Evolutionary conservation across 2,113 vertebrate species (phyloP), one percentile per base, ranked within the genome.

Genomic region (Centropus unirufus): DNA sequence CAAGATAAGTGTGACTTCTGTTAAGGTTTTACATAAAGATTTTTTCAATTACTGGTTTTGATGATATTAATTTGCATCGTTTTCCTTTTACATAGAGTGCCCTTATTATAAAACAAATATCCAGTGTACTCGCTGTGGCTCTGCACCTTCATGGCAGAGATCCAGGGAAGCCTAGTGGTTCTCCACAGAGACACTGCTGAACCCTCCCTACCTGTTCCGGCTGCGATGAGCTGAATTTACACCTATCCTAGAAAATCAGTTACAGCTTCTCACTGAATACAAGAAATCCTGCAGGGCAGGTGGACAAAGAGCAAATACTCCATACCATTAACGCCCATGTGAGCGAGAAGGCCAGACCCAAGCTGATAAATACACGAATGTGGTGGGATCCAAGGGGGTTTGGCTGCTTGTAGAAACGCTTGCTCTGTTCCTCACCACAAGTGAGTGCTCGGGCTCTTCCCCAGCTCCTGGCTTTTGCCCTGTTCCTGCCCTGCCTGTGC

Each of bases 1-100:
- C 87, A 85, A 92, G 80, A 80, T 77, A 81, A 92, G 75, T 69
- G 76, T 90, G 89, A 90, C 83, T 95, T 97, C 82, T 81, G 61
- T 86, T 96, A 34, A 86, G 80, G 61, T 95, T 92, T 92, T 83
- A 80, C 75, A 78, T 86, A 78, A 86, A 93, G 51, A 30, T 74
- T 93, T 88, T 88, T 92, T 84, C 76, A 87, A 20, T 62, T 94
- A 47, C 80, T 95, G 70, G 20, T 62, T 96, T 83, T 80, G 68
- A 90, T 78, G 79, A 63, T 68, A 89, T 69, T 94, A 86, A 94
- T 96, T 92, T 78, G 47, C 85, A 92, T 90, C 40, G 12, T 47
- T 88, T 89, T 61, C 39, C 67, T 86, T 91, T 78, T 44, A 57
- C 90, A 62, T 49, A 27, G 70, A 67, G 52, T 42, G 34, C 64